Conservation (phyloP, 2,113 vertebrate species). For the Sclerurus mexicanus region DNA sequence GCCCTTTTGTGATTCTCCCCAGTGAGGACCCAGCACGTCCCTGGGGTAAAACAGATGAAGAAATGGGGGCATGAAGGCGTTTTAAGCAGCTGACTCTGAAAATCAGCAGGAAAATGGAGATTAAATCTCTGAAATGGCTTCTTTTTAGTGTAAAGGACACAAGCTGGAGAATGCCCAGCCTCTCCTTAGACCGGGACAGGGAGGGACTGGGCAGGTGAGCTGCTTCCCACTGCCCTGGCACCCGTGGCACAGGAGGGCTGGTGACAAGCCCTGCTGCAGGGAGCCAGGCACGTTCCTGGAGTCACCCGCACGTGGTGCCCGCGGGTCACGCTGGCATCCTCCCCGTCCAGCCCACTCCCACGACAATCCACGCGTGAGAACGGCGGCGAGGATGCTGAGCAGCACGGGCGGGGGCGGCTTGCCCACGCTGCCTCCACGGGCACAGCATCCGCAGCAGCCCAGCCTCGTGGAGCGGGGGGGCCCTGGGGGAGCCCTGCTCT, state of each 20-base stretch:
- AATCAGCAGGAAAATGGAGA: neutral
- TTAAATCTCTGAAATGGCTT: neutral
- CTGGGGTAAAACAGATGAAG: neutral
- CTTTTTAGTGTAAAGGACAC: neutral
- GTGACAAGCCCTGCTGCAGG: neutral
- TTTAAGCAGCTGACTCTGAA: neutral
- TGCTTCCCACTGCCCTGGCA: neutral
- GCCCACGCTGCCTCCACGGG: accelerated
- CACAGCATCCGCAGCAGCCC: accelerated
- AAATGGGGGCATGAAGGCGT: neutral
- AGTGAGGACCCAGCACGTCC: neutral
- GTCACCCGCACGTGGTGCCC: neutral
- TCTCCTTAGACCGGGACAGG: accelerated
- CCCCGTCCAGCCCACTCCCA: neutral
- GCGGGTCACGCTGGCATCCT: neutral
- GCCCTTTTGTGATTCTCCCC: neutral
- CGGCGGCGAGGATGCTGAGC: accelerated
- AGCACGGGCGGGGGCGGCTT: neutral
- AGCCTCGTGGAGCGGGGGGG: accelerated
- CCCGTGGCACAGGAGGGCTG: neutral
- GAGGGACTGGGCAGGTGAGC: accelerated
- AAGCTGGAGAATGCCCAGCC: neutral
- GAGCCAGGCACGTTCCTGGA: neutral
- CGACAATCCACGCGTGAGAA: neutral
- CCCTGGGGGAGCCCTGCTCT: neutral